These are phyloP conservation scores for Noctua comes DNA, from an alignment of 2,888 invertebrate genomes.

Conservation along the genomic window DNA sequence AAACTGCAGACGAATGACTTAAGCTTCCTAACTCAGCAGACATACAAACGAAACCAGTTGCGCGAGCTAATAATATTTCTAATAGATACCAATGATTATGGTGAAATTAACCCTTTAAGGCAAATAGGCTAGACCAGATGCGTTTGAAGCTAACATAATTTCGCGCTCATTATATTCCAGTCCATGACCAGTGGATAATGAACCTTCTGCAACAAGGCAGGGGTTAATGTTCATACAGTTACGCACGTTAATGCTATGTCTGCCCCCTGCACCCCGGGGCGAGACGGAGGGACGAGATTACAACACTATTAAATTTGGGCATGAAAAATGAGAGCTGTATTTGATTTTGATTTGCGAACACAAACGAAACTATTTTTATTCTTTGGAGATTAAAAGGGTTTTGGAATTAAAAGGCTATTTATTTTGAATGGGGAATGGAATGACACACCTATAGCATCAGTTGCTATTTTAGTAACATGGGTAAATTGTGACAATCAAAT, in stretches of 20 bases:
- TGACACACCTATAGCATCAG: conserved; percentile 7
- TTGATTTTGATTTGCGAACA: conserved; percentile 72
- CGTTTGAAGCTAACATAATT: conserved; percentile 46
- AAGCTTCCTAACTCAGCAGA: conserved; percentile 1
- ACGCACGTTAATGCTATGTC: conserved; percentile 61
- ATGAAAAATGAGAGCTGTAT: conserved; percentile 79
- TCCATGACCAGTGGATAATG: conserved; percentile 52
- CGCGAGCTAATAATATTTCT: conserved; percentile 8
- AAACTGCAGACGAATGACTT: neutral
- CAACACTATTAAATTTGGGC: conserved; percentile 78
- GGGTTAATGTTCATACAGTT: conserved; percentile 56
- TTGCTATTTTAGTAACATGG: conserved; percentile 37
- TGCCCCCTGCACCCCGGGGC: conserved; percentile 51
- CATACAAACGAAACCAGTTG: conserved; percentile 21
- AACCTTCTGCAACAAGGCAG: conserved; percentile 55
- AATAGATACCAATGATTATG: conserved; percentile 23
- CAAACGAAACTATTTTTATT: conserved; percentile 60
- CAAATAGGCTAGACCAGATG: conserved; percentile 23
- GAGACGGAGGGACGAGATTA: conserved; percentile 71
- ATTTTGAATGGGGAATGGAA: conserved; percentile 41
- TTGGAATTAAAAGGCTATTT: conserved; percentile 44
- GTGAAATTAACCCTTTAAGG: conserved; percentile 14
- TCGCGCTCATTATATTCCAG: conserved; percentile 45
- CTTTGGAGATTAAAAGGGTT: conserved; percentile 58
- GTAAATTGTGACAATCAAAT: conserved; percentile 47